Percentiles rank a stretch among this genome's conserved stretches.
Evolutionary conservation across 1,140 invertebrate genomes (phyloP).

Genomic region (Cotesia vestalis): DNA sequence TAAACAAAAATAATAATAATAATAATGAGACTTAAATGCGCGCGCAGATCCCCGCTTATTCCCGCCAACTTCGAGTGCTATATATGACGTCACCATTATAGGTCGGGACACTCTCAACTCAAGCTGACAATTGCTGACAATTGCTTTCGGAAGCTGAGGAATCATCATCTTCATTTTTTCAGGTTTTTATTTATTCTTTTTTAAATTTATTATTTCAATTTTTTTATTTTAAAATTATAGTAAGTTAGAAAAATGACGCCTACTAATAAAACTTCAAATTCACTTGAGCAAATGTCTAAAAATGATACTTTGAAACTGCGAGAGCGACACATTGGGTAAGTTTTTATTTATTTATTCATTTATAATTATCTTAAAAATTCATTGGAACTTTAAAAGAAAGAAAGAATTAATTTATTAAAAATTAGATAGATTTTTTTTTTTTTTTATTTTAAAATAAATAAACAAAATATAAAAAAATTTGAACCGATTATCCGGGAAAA

Average conservation of each 20-base stretch:
- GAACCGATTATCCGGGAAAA: neutral
- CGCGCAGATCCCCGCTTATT: conserved; percentile 56
- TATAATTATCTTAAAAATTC: neutral
- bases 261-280: conserved; percentile 51
- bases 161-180: conserved; percentile 26
- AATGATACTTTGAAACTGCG: conserved; percentile 80
- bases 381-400: neutral
- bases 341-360: conserved; percentile 34
- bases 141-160: conserved; percentile 54
- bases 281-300: conserved; percentile 77
- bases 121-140: conserved; percentile 54
- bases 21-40: conserved; percentile 43
- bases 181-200: neutral
- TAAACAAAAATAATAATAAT: too few relatives aligned
- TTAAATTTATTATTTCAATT: conserved; percentile 24
- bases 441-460: neutral
- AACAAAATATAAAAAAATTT: neutral
- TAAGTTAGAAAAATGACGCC: too few relatives aligned
- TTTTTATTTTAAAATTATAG: conserved; percentile 6
- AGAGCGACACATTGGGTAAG: conserved; percentile 83
- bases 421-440: too few relatives aligned
- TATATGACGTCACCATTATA: conserved; percentile 62
- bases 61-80: conserved; percentile 50
- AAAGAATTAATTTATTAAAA: too few relatives aligned
- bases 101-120: conserved; percentile 48